These are phyloP conservation scores for Trachelus tabidus DNA, from an alignment of 2,888 invertebrate genomes.

Conservation along the genomic window DNA sequence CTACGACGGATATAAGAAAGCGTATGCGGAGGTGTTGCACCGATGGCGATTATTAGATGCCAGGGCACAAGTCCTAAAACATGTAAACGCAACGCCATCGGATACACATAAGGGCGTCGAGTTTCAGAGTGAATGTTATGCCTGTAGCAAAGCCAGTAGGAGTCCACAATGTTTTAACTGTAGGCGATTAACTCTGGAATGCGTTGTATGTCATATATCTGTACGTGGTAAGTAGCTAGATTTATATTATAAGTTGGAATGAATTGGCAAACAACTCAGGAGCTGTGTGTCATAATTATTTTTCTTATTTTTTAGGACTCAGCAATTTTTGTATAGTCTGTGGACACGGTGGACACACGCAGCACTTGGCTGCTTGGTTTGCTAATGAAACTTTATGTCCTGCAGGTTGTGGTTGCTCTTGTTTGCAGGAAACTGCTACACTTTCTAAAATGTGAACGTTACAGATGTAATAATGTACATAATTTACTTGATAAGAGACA, in stretches of 20 bases:
- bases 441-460: slow-evolving; percentile 66
- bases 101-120: slow-evolving; percentile 75
- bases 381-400: slow-evolving; percentile 82
- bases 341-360: slow-evolving; percentile 92
- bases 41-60: slow-evolving; percentile 85
- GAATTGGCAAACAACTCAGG: too few species aligned
- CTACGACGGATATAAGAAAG: slow-evolving; percentile 87
- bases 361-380: slow-evolving; percentile 89
- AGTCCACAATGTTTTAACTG: slow-evolving; percentile 80
- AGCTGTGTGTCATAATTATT: background rate
- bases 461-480: slow-evolving; percentile 27
- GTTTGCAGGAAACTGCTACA: slow-evolving; percentile 77
- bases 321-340: slow-evolving; percentile 90
- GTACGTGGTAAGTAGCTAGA: slow-evolving; percentile 74
- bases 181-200: slow-evolving; percentile 80
- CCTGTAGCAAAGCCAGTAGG: slow-evolving; percentile 76
- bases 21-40: slow-evolving; percentile 90
- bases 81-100: slow-evolving; percentile 66
- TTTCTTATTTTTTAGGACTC: slow-evolving; percentile 64
- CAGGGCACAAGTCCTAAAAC: slow-evolving; percentile 78
- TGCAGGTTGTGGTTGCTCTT: slow-evolving; percentile 92
- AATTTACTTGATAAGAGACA: slow-evolving; percentile 5
- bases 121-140: slow-evolving; percentile 78
- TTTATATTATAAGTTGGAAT: too few species aligned
- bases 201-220: slow-evolving; percentile 86